These are phyloP conservation scores for Vespertilio murinus DNA, from an alignment of 2,797 vertebrate genomes.

Conservation along the genomic window DNA sequence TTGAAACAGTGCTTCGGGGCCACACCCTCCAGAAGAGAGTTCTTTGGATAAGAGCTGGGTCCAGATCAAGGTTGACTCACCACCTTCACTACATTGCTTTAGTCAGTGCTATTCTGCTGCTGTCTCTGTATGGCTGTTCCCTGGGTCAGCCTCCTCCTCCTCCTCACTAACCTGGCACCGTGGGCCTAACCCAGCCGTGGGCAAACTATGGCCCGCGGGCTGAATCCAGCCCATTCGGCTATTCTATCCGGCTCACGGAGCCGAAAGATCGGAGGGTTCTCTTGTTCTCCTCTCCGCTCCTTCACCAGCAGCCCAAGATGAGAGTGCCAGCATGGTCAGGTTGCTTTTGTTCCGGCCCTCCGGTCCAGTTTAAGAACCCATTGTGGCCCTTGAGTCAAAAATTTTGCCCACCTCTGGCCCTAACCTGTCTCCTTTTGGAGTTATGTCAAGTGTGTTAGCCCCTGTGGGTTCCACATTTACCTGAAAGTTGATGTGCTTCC, in stretches of 20 bases:
- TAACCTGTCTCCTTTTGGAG: background rate
- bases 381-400: no score
- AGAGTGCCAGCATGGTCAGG: no score
- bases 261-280: no score
- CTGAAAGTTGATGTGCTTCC: conserved; percentile 87
- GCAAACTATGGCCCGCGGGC: no score
- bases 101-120: background rate
- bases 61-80: background rate
- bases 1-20: background rate
- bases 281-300: no score
- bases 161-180: background rate
- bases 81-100: background rate
- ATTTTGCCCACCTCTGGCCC: no score
- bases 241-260: no score
- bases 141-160: background rate
- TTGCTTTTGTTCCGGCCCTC: no score
- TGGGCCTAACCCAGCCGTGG: no score
- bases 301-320: no score
- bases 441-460: background rate
- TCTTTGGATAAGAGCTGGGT: background rate
- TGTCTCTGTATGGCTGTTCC: background rate
- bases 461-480: conserved; percentile 72
- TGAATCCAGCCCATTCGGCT: no score
- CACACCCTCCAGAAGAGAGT: background rate
- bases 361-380: no score